These are phyloP conservation scores for Ictalurus furcatus DNA, from an alignment of 2,113 vertebrate genomes.

Conservation along the genomic window DNA sequence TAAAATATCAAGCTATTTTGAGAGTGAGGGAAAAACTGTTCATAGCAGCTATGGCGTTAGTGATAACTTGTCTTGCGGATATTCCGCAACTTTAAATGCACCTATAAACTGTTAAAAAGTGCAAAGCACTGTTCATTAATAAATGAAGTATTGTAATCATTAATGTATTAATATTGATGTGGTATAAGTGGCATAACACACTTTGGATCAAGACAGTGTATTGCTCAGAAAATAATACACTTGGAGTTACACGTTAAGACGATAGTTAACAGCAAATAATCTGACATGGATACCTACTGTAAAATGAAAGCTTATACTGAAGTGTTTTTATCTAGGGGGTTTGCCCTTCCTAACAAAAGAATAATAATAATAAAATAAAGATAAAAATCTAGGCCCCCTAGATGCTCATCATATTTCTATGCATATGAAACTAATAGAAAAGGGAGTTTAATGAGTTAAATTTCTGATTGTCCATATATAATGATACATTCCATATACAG, in stretches of 20 bases:
- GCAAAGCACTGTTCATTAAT: background rate
- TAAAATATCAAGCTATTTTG: background rate
- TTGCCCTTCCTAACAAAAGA: background rate
- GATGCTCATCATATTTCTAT: background rate
- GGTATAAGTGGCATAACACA: background rate
- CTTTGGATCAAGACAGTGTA: background rate
- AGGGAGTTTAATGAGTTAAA: background rate
- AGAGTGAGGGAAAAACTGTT: background rate
- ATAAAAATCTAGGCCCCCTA: background rate
- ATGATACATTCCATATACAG: background rate
- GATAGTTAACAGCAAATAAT: background rate
- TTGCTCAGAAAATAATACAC: background rate
- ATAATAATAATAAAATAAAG: background rate
- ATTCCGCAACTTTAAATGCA: background rate
- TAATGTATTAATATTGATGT: background rate
- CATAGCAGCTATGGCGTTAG: background rate
- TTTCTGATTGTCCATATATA: background rate
- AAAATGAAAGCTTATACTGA: background rate
- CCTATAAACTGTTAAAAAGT: too few species aligned
- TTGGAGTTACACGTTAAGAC: background rate
- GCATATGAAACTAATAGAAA: background rate
- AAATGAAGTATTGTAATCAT: background rate
- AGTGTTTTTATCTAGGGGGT: background rate
- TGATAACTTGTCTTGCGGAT: background rate
- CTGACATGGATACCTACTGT: background rate